Evolutionary conservation across 2,888 invertebrate species (phyloP).

Genomic region (Melanophora roralis): DNA sequence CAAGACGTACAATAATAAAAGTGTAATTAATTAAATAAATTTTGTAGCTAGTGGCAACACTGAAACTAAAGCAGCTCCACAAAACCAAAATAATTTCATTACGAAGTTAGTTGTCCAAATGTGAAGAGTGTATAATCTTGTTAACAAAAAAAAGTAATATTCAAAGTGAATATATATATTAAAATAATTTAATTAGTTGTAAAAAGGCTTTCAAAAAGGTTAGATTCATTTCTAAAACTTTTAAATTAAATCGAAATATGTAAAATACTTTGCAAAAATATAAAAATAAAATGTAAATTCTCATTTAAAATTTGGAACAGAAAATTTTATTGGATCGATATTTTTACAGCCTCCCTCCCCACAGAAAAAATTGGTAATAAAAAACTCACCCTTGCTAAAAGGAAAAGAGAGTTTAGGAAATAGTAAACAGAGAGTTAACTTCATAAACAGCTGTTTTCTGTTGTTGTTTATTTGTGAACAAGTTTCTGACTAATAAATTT

Average conservation of each 20-base stretch:
- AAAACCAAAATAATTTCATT: slow-evolving; percentile 39
- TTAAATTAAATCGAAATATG: no score
- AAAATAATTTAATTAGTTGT: neutral
- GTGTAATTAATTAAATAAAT: no score
- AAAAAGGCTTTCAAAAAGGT: neutral
- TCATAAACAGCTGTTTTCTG: slow-evolving; percentile 47
- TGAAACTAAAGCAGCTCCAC: no score
- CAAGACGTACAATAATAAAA: no score
- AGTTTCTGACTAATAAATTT: neutral
- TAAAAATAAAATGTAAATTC: neutral
- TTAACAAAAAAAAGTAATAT: no score
- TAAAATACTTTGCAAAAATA: no score
- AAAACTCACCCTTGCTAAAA: slow-evolving; percentile 30
- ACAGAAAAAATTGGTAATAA: neutral
- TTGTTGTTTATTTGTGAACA: slow-evolving; percentile 49
- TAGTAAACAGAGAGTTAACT: slow-evolving; percentile 53
- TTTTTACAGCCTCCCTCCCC: slow-evolving; percentile 46
- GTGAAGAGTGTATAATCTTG: slow-evolving; percentile 30
- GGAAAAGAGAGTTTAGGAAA: slow-evolving; percentile 12
- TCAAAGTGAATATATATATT: neutral
- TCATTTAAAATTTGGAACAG: neutral
- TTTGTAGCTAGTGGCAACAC: no score
- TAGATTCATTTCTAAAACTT: no score
- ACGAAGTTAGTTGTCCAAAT: slow-evolving; percentile 33
- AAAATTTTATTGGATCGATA: slow-evolving; percentile 53